A percentile compares a stretch with the other conserved stretches of the same genome.
These are phyloP conservation scores for Saimiri boliviensis DNA, from an alignment of 2,113 vertebrate genomes.

Conservation along the genomic window DNA sequence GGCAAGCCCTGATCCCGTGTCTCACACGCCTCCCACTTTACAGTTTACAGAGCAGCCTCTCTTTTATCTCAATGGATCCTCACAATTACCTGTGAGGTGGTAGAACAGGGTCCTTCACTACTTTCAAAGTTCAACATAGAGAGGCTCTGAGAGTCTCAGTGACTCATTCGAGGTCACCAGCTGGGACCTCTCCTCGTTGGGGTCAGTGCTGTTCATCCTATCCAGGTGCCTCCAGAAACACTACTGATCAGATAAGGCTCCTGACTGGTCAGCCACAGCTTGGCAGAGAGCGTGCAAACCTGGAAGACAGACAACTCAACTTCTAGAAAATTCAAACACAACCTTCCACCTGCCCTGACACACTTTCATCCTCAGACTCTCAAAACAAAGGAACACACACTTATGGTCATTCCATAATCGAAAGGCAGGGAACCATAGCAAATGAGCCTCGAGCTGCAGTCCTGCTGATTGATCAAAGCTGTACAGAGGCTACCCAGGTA, in stretches of 20 bases:
- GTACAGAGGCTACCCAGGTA: not conserved
- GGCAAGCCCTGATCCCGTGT: not conserved
- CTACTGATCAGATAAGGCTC: not conserved
- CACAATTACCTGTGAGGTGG: not conserved
- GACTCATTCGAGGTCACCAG: not conserved
- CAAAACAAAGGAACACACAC: not conserved
- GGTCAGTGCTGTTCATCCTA: not conserved
- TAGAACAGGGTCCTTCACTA: not conserved
- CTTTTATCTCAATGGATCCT: not conserved
- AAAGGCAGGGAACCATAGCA: not conserved
- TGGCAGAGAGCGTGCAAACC: fast-evolving
- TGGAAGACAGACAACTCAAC: not conserved
- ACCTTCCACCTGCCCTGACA: not conserved
- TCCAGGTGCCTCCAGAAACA: not conserved
- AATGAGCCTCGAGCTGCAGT: not conserved
- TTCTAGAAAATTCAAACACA: not conserved
- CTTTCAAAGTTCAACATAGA: not conserved
- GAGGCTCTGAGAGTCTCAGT: not conserved
- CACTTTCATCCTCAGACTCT: not conserved
- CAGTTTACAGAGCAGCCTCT: not conserved
- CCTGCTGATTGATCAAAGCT: not conserved
- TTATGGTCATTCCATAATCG: not conserved
- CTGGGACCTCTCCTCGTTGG: not conserved
- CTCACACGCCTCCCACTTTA: fast-evolving
- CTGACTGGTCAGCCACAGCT: not conserved